Evolutionary conservation across 2,797 vertebrate species (phyloP), one percentile per base, ranked within the genome.

Genomic region (Anabacerthia variegaticeps): DNA sequence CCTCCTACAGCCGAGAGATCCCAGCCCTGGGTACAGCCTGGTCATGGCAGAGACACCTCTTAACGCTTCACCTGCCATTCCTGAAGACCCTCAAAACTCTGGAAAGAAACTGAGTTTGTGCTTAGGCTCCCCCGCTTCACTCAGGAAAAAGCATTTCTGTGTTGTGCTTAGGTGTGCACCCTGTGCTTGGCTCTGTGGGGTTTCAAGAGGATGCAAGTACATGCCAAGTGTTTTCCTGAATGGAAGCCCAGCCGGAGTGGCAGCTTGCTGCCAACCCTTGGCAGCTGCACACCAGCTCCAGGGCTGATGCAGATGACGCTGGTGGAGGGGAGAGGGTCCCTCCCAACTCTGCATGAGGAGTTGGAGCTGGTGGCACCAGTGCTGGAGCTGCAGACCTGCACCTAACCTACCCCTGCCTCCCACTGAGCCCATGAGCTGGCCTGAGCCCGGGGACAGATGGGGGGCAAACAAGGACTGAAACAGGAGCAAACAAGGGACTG

Each of bases 11-110:
- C 17, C 51, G 0, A 8, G 51, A 34, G 26, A 24, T 2, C 48
- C 32, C 85, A 13, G 54, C 46, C 56, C 37, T 1, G 1, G 20
- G 21, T 8, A 18, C 11, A 14, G 46, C 52, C 56, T 65, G 0
- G 4, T 7, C 2, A 1, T 1, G 49, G 36, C 89, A 46, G 14
- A 2, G 5, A 26, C 7, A 1, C 0, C 18, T 1, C 58, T 12
- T 6, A 36, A 36, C 27, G 62, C 46, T 41, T 5, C 77, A 4
- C 39, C 72, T 36, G 32, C 34, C 24, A 0, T 5, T 59, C 41
- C 7, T 21, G 7, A 41, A 68, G 49, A 59, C 36, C 77, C 87
- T 62, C 77, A 41, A 32, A 82, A 20, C 88, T 41, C 88, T 21
- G 71, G 32, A 19, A 51, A 39, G 71, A 52, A 74, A 18, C 44